Percentiles rank a stretch among this genome's conserved stretches.
Evolutionary conservation across 2,797 vertebrate genomes (phyloP).

Genomic region (Ibycter americanus): DNA sequence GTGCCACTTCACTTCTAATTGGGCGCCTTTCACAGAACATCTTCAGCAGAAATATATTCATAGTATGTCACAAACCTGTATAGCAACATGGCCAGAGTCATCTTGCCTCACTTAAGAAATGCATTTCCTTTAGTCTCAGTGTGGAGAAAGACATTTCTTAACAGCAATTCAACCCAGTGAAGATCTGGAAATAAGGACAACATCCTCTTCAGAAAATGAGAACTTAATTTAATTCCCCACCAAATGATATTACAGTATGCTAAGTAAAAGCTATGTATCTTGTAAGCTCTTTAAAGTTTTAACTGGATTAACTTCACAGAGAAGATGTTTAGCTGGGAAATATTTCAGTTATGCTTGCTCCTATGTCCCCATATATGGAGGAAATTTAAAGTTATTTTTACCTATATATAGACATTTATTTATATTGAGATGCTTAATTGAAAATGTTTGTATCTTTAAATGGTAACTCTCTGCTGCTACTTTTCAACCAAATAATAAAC

Average conservation of each 20-base stretch:
- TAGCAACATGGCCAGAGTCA: not conserved
- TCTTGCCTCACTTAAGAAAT: not conserved
- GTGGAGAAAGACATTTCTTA: not conserved
- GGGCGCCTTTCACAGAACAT: not conserved
- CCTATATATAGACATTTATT: not conserved
- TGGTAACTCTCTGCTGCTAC: not conserved
- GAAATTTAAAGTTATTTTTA: not conserved
- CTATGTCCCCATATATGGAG: not conserved
- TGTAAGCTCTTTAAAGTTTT: not conserved
- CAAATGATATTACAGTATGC: not conserved
- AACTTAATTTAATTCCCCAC: not conserved
- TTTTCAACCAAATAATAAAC: not conserved
- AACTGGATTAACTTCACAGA: not conserved
- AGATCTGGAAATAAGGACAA: not conserved
- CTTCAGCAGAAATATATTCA: not conserved
- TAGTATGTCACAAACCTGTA: rapidly evolving
- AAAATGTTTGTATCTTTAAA: not conserved
- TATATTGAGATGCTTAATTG: not conserved
- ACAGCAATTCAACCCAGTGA: not conserved
- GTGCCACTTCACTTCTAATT: not conserved
- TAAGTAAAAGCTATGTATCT: not conserved
- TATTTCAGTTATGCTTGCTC: not conserved
- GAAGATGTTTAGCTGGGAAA: not conserved
- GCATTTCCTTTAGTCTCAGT: not conserved
- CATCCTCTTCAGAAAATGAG: rapidly evolving